A percentile compares a stretch with the other conserved stretches of the same genome.
Conservation (phyloP, 2,888 invertebrate genomes). For the Hoplodrina ambigua region DNA sequence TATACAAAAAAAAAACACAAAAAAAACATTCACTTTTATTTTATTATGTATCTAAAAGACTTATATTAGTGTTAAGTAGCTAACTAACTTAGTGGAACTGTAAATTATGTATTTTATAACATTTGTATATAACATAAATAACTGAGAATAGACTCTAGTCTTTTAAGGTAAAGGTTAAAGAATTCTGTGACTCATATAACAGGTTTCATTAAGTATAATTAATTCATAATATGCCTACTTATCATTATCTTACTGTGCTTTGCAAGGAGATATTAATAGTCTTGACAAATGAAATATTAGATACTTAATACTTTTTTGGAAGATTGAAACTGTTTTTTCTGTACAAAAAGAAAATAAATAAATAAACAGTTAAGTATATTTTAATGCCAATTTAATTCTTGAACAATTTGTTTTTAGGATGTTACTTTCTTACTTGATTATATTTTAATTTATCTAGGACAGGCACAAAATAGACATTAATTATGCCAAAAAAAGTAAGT, state of each 20-base stretch:
- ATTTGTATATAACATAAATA: constrained; percentile 1
- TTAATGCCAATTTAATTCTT: too few species aligned
- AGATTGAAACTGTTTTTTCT: too few species aligned
- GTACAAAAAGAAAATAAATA: too few species aligned
- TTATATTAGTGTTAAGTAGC: not conserved
- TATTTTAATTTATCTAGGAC: too few species aligned
- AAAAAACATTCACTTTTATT: too few species aligned
- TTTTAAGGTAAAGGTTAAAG: constrained; percentile 23
- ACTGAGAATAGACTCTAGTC: not conserved
- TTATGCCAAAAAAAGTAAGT: too few species aligned
- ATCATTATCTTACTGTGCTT: constrained; percentile 29
- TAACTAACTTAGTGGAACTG: not conserved
- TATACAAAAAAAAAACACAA: too few species aligned
- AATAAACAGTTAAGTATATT: too few species aligned
- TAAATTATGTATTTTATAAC: not conserved
- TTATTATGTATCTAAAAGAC: too few species aligned
- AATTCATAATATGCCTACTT: constrained; percentile 38
- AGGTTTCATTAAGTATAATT: constrained; percentile 35
- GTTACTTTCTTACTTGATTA: too few species aligned
- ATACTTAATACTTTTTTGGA: not conserved
- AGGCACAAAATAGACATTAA: too few species aligned
- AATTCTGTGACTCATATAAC: constrained; percentile 48
- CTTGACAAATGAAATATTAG: constrained; percentile 5
- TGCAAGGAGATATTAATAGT: constrained; percentile 19
- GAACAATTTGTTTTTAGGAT: too few species aligned